Evolutionary conservation across 2,113 vertebrate species (phyloP), one percentile per base, ranked within the genome.

Genomic region (Dunckerocampus dactyliophorus): DNA sequence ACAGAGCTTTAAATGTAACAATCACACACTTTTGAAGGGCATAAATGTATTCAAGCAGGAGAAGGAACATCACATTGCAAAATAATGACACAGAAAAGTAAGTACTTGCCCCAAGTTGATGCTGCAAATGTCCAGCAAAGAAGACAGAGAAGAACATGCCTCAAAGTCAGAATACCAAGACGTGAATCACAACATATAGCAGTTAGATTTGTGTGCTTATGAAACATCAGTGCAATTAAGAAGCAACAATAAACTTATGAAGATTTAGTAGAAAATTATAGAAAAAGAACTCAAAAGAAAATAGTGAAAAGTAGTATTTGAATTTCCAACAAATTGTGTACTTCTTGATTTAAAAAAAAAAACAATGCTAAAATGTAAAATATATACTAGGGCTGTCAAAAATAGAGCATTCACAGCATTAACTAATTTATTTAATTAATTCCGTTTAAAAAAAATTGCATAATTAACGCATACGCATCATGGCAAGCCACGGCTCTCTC

Each of bases 21-120:
- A 50, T 20, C 60, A 66, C 45, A 45, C 37, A 64, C 65, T 55
- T 45, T 64, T 12, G 31, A 9, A 22, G 4, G 61, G 6, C 34
- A 45, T 50, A 49, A 63, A 70, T 47, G 66, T 58, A 64, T n/a
- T 54, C 20, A 20, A 61, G 52, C 52, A 67, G 28, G 16, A 8
- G 16, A 60, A 22, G 22, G 1, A n/a, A 20, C 62, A 65, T 57
- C n/a, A 20, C 10, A 54, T 42, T 22, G 24, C 13, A 55, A 48
- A 43, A 48, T 8, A 20, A 53, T 34, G 14, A 91, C 88, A 90
- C 65, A 88, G 87, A 92, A 88, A 47, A 91, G 72, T 95, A 47
- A 91, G 72, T 95, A 96, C 93, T 97, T 95, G 92, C 95, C 95
- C 92, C 92, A 91, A 89, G 91, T 80, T 85, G 91, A 91, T 86